phyloP scores from a whole-genome alignment of 2,113 vertebrate genomes.

The Varanus komodoensis region DNA sequence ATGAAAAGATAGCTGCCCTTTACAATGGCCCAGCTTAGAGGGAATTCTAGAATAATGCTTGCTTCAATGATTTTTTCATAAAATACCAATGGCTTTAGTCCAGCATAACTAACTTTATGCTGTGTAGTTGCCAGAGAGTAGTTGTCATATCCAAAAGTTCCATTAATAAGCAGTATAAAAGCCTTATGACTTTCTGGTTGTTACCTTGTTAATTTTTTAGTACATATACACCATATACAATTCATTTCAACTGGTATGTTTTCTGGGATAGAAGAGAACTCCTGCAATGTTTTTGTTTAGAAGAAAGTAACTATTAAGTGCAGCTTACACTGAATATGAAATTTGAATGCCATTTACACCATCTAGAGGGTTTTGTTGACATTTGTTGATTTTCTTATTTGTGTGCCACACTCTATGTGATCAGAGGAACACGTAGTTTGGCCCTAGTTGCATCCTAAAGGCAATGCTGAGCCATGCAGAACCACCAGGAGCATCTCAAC shows the following conservation, averaged over 20 bases:
- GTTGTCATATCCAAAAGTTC: background rate
- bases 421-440: too few relatives aligned
- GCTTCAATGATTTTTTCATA: background rate
- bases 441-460: too few relatives aligned
- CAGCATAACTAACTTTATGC: background rate
- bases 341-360: background rate
- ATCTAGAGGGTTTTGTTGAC: background rate
- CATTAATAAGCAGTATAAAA: background rate
- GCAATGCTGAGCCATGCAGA: too few relatives aligned
- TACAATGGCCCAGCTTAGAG: background rate
- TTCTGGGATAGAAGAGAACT: too few relatives aligned
- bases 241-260: too few relatives aligned
- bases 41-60: background rate
- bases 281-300: too few relatives aligned
- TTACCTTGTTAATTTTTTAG: background rate
- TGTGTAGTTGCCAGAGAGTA: background rate
- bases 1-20: background rate
- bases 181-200: background rate
- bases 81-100: background rate
- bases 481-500: too few relatives aligned
- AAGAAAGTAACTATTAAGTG: background rate
- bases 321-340: background rate
- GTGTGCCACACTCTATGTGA: too few relatives aligned
- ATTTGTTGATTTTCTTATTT: background rate
- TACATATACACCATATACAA: background rate